A percentile compares a stretch with the other conserved stretches of the same genome.
These are phyloP conservation scores for Reticulitermes lucifugus DNA, from an alignment of 2,888 invertebrate species.

Conservation along the genomic window DNA sequence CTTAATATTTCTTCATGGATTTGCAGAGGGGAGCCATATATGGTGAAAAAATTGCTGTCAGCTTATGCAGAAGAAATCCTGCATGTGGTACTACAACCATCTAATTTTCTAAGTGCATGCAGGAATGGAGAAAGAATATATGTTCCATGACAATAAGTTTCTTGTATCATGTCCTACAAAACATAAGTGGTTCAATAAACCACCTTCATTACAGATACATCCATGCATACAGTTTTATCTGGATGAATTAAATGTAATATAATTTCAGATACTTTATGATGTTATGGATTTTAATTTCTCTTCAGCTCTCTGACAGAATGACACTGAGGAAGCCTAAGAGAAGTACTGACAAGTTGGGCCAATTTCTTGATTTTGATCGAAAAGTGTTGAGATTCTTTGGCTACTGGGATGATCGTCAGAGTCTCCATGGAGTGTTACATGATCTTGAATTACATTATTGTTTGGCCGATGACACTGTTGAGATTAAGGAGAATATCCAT, in stretches of 20 bases:
- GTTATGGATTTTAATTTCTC: neutral
- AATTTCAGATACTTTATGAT: neutral
- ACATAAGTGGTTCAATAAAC: no score
- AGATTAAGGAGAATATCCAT: constrained; percentile 80
- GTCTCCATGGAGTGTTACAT: constrained; percentile 81
- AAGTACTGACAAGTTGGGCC: constrained; percentile 75
- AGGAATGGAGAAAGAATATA: no score
- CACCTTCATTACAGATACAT: no score
- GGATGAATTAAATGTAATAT: neutral
- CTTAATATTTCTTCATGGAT: no score
- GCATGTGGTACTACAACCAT: no score
- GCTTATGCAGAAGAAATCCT: no score
- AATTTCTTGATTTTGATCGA: constrained; percentile 86
- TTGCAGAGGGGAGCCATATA: no score
- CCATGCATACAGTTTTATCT: no score
- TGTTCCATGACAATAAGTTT: no score
- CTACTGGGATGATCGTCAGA: constrained; percentile 89
- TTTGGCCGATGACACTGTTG: constrained; percentile 89
- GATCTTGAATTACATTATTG: constrained; percentile 86
- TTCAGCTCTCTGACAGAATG: constrained; percentile 51
- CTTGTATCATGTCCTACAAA: no score
- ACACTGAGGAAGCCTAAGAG: constrained; percentile 68
- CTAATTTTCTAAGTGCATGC: no score
- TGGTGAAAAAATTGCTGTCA: no score
- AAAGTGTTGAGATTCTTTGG: constrained; percentile 82